Conservation (phyloP, 2,888 invertebrate genomes). For the Willowsia nigromaculata region DNA sequence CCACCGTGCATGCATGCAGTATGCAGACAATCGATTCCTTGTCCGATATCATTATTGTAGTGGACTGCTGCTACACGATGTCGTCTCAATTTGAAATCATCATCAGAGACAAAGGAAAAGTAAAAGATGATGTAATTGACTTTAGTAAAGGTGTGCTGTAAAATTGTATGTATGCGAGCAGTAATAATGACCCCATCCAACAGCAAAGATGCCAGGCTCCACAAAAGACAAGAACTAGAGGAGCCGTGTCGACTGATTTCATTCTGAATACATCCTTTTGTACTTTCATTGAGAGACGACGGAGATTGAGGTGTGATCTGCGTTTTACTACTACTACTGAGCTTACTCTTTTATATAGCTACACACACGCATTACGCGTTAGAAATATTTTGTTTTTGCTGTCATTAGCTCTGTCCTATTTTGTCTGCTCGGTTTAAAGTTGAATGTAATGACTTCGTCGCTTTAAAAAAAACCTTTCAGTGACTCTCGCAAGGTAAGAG, state of each 20-base stretch:
- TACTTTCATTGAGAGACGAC: constrained; percentile 68
- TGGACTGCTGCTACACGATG: not conserved
- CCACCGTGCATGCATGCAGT: not conserved
- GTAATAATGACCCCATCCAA: constrained; percentile 40
- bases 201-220: constrained; percentile 66
- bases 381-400: constrained; percentile 43
- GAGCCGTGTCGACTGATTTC: constrained; percentile 68
- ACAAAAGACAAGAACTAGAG: constrained; percentile 40
- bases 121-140: constrained; percentile 56
- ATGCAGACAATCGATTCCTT: not conserved
- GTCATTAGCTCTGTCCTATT: constrained; percentile 53
- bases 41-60: not conserved
- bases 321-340: constrained; percentile 63
- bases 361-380: not conserved
- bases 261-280: constrained; percentile 67
- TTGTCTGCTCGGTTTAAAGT: constrained; percentile 37
- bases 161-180: not conserved
- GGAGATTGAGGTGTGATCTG: constrained; percentile 61
- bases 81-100: constrained; percentile 51
- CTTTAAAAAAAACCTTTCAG: not conserved
- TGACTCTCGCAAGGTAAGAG: not conserved
- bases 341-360: constrained; percentile 41
- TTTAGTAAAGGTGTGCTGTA: constrained; percentile 20
- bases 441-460: constrained; percentile 44
- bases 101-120: constrained; percentile 45